Percentiles rank a stretch among this genome's conserved stretches.
phyloP scores from a whole-genome alignment of 2,888 invertebrate species.

The Ypsolopha sequella region DNA sequence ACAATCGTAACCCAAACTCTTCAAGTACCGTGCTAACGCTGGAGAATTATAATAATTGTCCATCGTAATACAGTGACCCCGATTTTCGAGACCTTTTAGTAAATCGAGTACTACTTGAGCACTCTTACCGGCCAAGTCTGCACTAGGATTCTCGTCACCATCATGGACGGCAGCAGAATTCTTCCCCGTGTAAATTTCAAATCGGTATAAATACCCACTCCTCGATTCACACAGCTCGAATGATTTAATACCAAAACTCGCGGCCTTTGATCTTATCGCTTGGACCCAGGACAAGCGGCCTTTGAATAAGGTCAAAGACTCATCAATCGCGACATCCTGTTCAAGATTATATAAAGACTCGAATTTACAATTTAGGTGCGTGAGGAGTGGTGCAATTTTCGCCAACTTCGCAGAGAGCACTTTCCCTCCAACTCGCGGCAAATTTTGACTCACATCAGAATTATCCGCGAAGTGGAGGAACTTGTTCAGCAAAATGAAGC shows the following conservation, averaged over 20 bases:
- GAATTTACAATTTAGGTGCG: neutral
- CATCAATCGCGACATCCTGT: neutral
- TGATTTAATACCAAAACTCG: neutral
- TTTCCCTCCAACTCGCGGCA: conserved; percentile 2
- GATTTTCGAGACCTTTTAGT: neutral
- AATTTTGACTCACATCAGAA: conserved; percentile 2
- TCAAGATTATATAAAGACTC: too few species aligned
- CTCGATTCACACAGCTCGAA: conserved; percentile 1
- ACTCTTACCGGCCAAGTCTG: neutral
- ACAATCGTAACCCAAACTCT: neutral
- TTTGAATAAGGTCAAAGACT: conserved; percentile 1
- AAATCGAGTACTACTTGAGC: neutral
- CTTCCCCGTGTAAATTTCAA: neutral
- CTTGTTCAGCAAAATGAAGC: conserved; percentile 12
- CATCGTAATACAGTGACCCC: neutral
- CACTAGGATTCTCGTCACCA: neutral
- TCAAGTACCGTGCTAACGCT: neutral
- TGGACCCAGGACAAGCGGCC: neutral
- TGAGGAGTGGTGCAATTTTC: conserved; percentile 3
- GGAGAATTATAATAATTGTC: conserved; percentile 4
- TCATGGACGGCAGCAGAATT: neutral
- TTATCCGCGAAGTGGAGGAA: conserved; percentile 15
- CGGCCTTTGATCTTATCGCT: neutral
- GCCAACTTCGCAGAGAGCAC: conserved; percentile 10
- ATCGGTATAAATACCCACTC: conserved; percentile 1